Percentiles rank a stretch among this genome's conserved stretches.
These are phyloP conservation scores for Limonius californicus DNA, from an alignment of 1,140 invertebrate species.

Conservation along the genomic window DNA sequence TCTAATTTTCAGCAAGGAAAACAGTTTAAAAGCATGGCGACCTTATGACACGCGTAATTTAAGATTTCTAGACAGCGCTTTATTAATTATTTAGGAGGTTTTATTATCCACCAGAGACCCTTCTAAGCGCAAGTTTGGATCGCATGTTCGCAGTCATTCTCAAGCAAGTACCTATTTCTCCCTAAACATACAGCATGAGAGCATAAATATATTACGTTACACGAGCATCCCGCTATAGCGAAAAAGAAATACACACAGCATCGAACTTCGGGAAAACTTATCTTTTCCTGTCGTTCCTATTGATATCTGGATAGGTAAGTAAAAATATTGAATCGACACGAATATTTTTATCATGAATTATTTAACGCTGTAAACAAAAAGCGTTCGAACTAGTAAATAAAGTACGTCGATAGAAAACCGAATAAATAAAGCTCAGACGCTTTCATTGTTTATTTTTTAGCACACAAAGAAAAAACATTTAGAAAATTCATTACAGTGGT, in stretches of 20 bases:
- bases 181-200: neutral
- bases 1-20: neutral
- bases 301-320: too few relatives aligned
- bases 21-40: constrained; percentile 6
- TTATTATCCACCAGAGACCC: constrained; percentile 17
- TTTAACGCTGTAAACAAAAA: too few relatives aligned
- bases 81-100: constrained; percentile 17
- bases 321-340: too few relatives aligned
- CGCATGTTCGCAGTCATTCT: constrained; percentile 14
- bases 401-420: too few relatives aligned
- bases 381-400: too few relatives aligned
- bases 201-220: constrained; percentile 1
- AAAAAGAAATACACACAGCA: neutral
- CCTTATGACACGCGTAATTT: constrained; percentile 19
- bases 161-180: neutral
- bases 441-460: too few relatives aligned
- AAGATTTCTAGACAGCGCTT: constrained; percentile 18
- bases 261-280: neutral
- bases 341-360: too few relatives aligned
- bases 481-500: too few relatives aligned
- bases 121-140: constrained; percentile 15
- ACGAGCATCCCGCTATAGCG: neutral
- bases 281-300: neutral
- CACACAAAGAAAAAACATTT: too few relatives aligned
- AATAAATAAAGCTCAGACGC: too few relatives aligned